Evolutionary conservation across 1,140 invertebrate genomes (phyloP).

Genomic region (Neodiprion lecontei): DNA sequence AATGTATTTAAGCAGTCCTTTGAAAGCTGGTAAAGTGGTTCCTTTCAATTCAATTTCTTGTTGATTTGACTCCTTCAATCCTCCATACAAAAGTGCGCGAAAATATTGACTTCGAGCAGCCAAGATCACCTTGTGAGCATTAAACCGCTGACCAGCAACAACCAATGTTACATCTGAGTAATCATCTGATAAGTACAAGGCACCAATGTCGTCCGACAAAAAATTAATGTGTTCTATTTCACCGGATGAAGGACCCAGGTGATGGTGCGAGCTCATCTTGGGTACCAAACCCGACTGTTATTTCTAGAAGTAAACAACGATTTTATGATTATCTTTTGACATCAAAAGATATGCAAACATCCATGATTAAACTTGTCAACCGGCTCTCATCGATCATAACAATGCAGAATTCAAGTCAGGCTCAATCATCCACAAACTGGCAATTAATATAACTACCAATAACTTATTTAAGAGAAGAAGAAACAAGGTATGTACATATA

Average conservation of each 20-base stretch:
- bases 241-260: slow-evolving; percentile 44
- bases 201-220: slow-evolving; percentile 80
- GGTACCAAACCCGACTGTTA: background rate
- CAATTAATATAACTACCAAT: no score
- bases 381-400: no score
- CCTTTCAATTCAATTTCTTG: slow-evolving; percentile 85
- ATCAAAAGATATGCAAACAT: no score
- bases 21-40: slow-evolving; percentile 88
- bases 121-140: slow-evolving; percentile 89
- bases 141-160: slow-evolving; percentile 84
- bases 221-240: slow-evolving; percentile 47
- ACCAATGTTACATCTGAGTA: slow-evolving; percentile 92
- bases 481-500: no score
- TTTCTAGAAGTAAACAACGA: background rate
- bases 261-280: slow-evolving; percentile 49
- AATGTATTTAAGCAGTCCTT: slow-evolving; percentile 90
- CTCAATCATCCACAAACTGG: no score
- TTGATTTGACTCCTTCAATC: slow-evolving; percentile 85
- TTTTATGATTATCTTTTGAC: no score
- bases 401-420: no score
- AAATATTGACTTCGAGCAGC: slow-evolving; percentile 96
- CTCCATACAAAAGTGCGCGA: slow-evolving; percentile 87
- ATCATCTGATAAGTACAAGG: slow-evolving; percentile 84
- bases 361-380: no score
- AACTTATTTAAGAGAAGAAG: no score